Conservation (phyloP, 2,888 invertebrate genomes). For the Ectemnius lituratus region DNA sequence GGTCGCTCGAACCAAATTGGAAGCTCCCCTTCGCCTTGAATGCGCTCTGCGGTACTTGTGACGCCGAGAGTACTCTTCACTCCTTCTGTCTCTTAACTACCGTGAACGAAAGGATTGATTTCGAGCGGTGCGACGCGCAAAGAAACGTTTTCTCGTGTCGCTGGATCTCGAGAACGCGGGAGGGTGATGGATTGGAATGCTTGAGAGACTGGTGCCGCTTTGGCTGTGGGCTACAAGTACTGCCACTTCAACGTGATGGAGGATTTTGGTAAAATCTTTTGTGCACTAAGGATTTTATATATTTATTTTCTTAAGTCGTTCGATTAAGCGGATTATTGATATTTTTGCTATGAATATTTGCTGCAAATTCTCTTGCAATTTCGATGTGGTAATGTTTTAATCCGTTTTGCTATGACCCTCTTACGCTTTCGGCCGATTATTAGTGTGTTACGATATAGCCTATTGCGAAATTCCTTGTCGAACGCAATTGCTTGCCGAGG, state of each 20-base stretch:
- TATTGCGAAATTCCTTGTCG: conserved; percentile 25
- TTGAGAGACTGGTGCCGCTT: conserved; percentile 17
- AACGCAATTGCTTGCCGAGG: conserved; percentile 53
- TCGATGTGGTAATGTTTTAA: too few relatives aligned
- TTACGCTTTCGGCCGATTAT: conserved; percentile 49
- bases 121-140: conserved; percentile 3
- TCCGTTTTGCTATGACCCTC: conserved; percentile 29
- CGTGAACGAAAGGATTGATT: conserved; percentile 29
- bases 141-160: conserved; percentile 21
- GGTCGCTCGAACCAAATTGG: conserved; percentile 56
- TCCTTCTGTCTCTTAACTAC: conserved; percentile 7
- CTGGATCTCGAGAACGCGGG: conserved; percentile 19
- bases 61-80: conserved; percentile 36
- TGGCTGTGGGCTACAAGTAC: not conserved
- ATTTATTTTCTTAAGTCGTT: too few relatives aligned
- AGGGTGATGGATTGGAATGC: conserved; percentile 26
- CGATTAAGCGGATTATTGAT: too few relatives aligned
- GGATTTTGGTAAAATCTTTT: too few relatives aligned
- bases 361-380: too few relatives aligned
- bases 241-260: too few relatives aligned
- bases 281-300: too few relatives aligned
- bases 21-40: conserved; percentile 39
- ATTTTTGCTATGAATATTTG: too few relatives aligned
- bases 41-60: conserved; percentile 25
- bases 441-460: conserved; percentile 42